Evolutionary conservation across 2,797 vertebrate genomes (phyloP), one percentile per base, ranked within the genome.

Genomic region (Xiphophorus birchmanni): DNA sequence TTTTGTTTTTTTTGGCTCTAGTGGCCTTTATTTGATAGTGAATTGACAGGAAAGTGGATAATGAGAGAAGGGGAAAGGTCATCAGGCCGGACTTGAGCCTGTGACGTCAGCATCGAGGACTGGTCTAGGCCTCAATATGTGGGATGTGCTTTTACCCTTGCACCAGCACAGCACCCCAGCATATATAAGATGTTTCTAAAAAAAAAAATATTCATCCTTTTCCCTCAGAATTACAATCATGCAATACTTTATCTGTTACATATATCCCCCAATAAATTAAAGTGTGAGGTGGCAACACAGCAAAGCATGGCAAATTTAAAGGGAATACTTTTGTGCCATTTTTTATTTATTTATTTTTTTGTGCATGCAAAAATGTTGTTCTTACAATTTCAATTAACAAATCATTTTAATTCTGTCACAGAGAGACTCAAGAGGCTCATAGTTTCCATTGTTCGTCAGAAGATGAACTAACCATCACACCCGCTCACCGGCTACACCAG

Each of bases 381-480:
- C 29, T 74, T 54, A 15, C 18, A 26, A 35, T 54, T 56, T 56
- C 32, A 40, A 42, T 69, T 42, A 23, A 69, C 35, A 11, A 11
- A 26, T 5, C 0, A 2, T 69, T 69, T 5, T 42, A 5, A 71
- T 45, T 45, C 40, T 44, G 12, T n/a, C 26, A n/a, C 67, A 71
- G 26, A 42, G 15, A 74, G 17, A 47, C 47, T 37, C 15, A 56
- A 63, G 21, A 54, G 18, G 23, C 75, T 17, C 37, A 76, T 75
- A 45, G 5, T 4, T 54, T 37, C 4, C 35, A 42, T 67, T 73
- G 79, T 74, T 12, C 37, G 18, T 56, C 52, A 47, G 82, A 91
- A 79, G 79, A 93, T 93, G 92, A 87, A 92, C 32, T 93, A 74
- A 89, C 15, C 23, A 23, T 74, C 44, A 17, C 73, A 50, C 44